These are phyloP conservation scores for Eubucco bourcierii DNA, from an alignment of 2,113 vertebrate genomes.

Conservation along the genomic window DNA sequence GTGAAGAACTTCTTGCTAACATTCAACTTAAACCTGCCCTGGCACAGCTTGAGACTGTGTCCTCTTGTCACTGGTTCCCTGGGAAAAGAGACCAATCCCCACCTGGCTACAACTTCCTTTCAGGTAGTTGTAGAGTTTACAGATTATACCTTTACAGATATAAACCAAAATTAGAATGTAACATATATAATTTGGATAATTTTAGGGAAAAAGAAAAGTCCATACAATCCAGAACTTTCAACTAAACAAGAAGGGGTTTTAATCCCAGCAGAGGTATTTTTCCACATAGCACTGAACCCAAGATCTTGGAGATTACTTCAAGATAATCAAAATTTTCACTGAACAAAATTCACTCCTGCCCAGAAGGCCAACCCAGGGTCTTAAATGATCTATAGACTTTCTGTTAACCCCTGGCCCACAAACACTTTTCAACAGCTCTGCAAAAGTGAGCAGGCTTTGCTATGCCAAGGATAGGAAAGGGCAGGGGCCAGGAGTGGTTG, in stretches of 20 bases:
- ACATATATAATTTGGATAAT: background rate
- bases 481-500: background rate
- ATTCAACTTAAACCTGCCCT: no score
- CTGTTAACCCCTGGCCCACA: background rate
- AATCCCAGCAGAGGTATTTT: background rate
- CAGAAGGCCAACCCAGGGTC: background rate
- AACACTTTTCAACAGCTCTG: background rate
- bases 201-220: conserved; percentile 8
- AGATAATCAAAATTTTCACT: background rate
- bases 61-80: no score
- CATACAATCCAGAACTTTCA: background rate
- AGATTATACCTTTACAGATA: background rate
- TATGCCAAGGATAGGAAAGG: background rate
- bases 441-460: background rate
- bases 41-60: no score
- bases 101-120: no score
- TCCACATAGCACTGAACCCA: background rate
- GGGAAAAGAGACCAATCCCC: no score
- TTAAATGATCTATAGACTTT: background rate
- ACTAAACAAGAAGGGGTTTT: background rate
- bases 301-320: background rate
- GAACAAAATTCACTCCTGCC: conserved; percentile 2
- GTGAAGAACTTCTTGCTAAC: no score
- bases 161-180: background rate
- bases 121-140: no score